Conservation (phyloP, 1,140 invertebrate genomes). For the Gonatopus flavifemur region DNA sequence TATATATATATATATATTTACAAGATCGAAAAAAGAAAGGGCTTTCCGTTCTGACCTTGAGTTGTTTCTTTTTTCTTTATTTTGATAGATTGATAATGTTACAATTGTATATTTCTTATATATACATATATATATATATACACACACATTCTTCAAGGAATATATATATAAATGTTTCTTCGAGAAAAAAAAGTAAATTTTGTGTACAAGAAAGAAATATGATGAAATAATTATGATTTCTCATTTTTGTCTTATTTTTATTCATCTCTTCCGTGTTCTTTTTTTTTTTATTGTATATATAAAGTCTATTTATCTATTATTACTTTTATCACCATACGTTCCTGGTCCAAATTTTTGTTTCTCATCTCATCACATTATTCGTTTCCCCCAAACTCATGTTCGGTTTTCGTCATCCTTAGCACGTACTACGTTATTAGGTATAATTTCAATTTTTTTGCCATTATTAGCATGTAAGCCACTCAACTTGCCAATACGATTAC, state of each 20-base stretch:
- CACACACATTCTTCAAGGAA: too few species aligned
- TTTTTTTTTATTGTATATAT: constrained; percentile 51
- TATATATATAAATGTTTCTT: too few species aligned
- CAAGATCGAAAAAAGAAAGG: too few species aligned
- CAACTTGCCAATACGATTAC: constrained; percentile 54
- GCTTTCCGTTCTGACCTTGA: too few species aligned
- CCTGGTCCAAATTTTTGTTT: constrained; percentile 1
- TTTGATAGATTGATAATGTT: too few species aligned
- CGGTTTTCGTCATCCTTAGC: constrained; percentile 27
- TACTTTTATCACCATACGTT: constrained; percentile 17
- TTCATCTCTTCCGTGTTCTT: constrained; percentile 5
- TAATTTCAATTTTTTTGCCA: constrained; percentile 36
- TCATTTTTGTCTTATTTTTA: constrained; percentile 10
- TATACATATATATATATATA: too few species aligned
- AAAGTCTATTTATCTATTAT: constrained; percentile 47
- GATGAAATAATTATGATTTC: too few species aligned
- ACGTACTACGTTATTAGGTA: constrained; percentile 43
- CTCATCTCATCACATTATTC: neutral
- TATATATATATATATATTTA: too few species aligned
- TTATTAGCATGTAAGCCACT: constrained; percentile 53
- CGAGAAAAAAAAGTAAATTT: too few species aligned
- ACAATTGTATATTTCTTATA: too few species aligned
- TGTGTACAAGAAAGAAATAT: too few species aligned
- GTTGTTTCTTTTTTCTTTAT: too few species aligned
- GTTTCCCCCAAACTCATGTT: neutral